Evolutionary conservation across 2,113 vertebrate genomes (phyloP), one percentile per base, ranked within the genome.

Genomic region (Pelecanus crispus): DNA sequence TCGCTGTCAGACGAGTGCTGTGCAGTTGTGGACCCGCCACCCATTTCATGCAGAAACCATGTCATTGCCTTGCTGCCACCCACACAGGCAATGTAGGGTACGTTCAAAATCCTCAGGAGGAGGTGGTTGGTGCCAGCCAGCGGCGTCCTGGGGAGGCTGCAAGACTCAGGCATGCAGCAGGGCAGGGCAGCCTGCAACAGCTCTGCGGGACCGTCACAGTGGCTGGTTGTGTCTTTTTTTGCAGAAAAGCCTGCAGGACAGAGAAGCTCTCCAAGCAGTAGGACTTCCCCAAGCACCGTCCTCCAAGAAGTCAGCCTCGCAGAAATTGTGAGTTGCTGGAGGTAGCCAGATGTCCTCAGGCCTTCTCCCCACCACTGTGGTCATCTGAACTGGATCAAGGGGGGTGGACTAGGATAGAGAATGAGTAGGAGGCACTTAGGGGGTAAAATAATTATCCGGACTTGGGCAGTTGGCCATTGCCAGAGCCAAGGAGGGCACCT

Each of bases 241-340:
- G 36, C 70, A 98, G 98, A 97, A n/a, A 97, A 96, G 56, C 59
- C 86, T 4, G 21, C 56, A 13, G 80, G 68, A 77, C 94, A 94
- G 47, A 95, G 77, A 81, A 95, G 26, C 4, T 96, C 98, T 53
- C 97, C 98, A 38, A 81, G 63, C 59, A 83, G 90, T 21, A 97
- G 86, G 84, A 66, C 74, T 55, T 97, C 98, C 44, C 97, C 97
- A 2, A 50, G 95, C 10, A 36, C 81, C 31, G 34, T 68, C 42
- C 86, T 97, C 40, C 96, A 97, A 5, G 98, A 98, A 89, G 73
- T 92, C 6, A 86, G 90, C 68, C 79, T 96, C 5, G 44, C 96
- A 29, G 98, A 98, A 91, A 90, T 95, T 85, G 98, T 98, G 92
- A 98, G 70, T 36, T 9, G 9, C 13, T 5, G 1, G 61, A 58